Base-by-base conservation (phyloP, 2,113 vertebrate species). In the Corythaixoides concolor region DNA sequence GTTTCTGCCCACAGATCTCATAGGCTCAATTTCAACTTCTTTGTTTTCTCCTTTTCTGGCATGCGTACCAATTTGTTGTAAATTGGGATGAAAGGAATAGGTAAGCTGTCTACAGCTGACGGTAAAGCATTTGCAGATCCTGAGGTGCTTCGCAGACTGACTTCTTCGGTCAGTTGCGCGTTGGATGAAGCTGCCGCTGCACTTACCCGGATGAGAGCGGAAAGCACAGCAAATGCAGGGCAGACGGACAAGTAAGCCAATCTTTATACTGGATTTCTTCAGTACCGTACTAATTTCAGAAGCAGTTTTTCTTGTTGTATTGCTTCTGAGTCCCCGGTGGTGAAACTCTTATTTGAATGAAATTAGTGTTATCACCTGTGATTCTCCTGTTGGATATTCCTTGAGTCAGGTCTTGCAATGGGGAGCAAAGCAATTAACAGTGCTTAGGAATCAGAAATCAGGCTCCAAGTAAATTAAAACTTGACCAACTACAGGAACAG, bases 121-220 rank as follows among this genome's bases (percentile, higher is more conserved):
- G 99, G 99, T 95, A 99, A 99, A 98, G 99, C 99, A 93, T 99
- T 99, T 98, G 99, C 99, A 96, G 99, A 99, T 97, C 99, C 99
- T 6, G 99, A 99, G 98, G 99, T 99, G 97, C 99, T 99, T 33
- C 99, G 99, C 91, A 98, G 99, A 78, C 98, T 99, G 98, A 99
- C 99, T 6, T 99, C 99, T 8, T 99, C 99, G 37, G 99, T 99
- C 97, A 99, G 99, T 95, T 99, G 99, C 83, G 99, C 99, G 63
- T 98, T 99, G 98, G 99, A 99, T 93, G 99, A 99, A 98, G 99
- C 99, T 62, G 99, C 99, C 27, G 99, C 99, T 77, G 99, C 99
- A 67, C 99, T 99, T 83, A 99, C 99, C 43, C 99, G 99, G 15
- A 99, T 99, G 99, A 99, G 99, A 98, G 99, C 99, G 4, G 99